Evolutionary conservation across 2,113 vertebrate species (phyloP).

Genomic region (Psephotus haematonotus): DNA sequence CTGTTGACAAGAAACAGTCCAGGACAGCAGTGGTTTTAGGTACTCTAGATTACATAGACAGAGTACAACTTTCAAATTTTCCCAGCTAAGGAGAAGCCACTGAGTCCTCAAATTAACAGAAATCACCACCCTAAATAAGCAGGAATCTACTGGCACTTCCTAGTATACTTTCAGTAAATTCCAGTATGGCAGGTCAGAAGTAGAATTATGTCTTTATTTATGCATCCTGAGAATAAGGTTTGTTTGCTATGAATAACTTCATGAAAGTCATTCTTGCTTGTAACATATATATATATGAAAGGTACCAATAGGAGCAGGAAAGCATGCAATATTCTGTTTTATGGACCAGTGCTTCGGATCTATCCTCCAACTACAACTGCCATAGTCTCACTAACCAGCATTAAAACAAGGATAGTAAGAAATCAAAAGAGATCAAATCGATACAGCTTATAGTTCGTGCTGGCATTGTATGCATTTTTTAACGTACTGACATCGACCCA

Average conservation of each 20-base stretch:
- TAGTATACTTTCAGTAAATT: background rate
- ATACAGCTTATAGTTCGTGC: background rate
- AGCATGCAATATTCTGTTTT: background rate
- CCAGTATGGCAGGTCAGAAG: background rate
- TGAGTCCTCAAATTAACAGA: background rate
- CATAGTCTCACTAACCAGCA: background rate
- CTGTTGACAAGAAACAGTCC: background rate
- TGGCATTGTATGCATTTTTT: background rate
- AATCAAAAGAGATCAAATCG: background rate
- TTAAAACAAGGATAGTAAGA: background rate
- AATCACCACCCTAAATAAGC: background rate
- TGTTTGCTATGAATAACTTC: background rate
- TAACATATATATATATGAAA: background rate
- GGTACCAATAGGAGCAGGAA: background rate
- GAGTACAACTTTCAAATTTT: background rate
- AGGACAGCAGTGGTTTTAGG: background rate
- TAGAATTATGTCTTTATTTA: background rate
- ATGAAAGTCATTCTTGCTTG: background rate
- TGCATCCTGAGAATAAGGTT: background rate
- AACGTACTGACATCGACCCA: background rate
- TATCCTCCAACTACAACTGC: background rate
- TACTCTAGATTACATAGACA: background rate
- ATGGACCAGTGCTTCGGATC: background rate
- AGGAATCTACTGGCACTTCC: background rate
- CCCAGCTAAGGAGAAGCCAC: background rate